phyloP scores from a whole-genome alignment of 2,113 vertebrate species.

The Gavia stellata region DNA sequence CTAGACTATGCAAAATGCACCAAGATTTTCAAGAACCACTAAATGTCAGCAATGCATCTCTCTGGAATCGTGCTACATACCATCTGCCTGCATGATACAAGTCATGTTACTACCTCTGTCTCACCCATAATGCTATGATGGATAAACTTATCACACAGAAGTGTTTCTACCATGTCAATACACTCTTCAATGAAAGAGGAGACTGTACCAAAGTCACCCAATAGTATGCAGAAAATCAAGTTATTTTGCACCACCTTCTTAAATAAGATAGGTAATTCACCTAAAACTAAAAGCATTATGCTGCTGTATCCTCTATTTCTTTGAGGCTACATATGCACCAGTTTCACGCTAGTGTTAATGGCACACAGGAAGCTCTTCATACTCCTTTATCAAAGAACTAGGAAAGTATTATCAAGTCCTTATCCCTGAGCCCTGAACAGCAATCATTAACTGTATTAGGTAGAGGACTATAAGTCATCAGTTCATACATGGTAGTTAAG shows the following conservation, averaged over 20 bases:
- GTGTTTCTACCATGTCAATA: neutral
- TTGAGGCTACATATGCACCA: neutral
- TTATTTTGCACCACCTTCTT: neutral
- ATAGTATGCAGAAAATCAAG: neutral
- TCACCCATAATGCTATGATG: neutral
- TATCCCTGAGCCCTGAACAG: neutral
- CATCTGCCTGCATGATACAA: fast-evolving
- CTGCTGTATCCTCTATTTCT: neutral
- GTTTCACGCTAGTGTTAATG: neutral
- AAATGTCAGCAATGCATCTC: neutral
- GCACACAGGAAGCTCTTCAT: neutral
- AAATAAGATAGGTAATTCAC: neutral
- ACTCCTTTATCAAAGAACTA: neutral
- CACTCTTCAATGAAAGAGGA: neutral
- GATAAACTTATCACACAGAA: neutral
- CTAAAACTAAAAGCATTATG: neutral
- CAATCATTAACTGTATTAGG: neutral
- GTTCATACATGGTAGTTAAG: neutral
- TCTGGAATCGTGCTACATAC: fast-evolving
- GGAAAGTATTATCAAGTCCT: neutral
- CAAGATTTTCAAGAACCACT: neutral
- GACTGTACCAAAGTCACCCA: neutral
- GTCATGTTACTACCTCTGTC: neutral
- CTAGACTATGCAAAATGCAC: neutral
- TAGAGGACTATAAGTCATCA: neutral